Conservation (phyloP, 2,888 invertebrate species). For the Pyrrhia umbra region DNA sequence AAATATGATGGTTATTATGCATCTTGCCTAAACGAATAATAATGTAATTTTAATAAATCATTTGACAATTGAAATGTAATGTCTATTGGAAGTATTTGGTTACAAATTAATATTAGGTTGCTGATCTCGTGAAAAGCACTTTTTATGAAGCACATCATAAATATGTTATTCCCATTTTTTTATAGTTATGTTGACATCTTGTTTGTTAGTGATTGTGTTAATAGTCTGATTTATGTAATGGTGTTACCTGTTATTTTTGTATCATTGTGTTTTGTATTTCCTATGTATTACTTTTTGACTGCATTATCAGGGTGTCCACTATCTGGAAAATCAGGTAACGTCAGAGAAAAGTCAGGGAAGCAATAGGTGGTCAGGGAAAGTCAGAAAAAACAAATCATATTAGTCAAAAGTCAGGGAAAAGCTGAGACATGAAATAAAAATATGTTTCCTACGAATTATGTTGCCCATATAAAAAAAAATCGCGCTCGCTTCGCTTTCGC, state of each 20-base stretch:
- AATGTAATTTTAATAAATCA: conserved; percentile 1
- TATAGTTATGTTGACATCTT: conserved; percentile 79
- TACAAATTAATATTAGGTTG: conserved; percentile 50
- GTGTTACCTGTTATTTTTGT: conserved; percentile 84
- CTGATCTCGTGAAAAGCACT: conserved; percentile 71
- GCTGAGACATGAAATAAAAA: no score
- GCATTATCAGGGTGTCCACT: no score
- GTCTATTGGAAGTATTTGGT: conserved; percentile 17
- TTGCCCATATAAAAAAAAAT: no score
- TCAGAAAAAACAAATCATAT: no score
- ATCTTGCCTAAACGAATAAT: conserved; percentile 54
- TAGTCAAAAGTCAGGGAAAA: no score
- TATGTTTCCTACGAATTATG: no score
- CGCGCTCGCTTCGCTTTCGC: no score
- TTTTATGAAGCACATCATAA: conserved; percentile 79
- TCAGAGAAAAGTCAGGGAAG: no score
- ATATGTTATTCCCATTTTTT: conserved; percentile 76
- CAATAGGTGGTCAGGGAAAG: no score
- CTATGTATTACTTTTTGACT: conserved; percentile 44
- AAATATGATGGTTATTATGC: conserved; percentile 59
- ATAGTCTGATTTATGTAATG: conserved; percentile 83
- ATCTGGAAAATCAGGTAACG: no score
- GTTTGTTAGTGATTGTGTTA: conserved; percentile 83
- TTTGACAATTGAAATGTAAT: conserved; percentile 14
- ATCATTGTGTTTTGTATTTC: conserved; percentile 71